A percentile compares a stretch with the other conserved stretches of the same genome.
Evolutionary conservation across 2,113 vertebrate species (phyloP).

Genomic region (Orientallactaga bullata): DNA sequence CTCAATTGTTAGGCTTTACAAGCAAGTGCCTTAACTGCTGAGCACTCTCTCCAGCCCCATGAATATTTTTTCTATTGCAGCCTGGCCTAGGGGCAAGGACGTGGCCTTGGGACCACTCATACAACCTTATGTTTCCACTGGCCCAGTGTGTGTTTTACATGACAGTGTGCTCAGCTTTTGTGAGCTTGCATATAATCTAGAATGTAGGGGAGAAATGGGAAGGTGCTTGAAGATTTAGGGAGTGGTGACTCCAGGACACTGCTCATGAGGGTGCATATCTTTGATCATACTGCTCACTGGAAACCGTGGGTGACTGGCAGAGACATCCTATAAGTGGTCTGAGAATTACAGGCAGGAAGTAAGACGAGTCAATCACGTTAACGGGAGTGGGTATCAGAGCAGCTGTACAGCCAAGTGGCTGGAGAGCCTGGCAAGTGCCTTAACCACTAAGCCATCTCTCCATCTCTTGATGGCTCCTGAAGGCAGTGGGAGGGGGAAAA

Average conservation of each 20-base stretch:
- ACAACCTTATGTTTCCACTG: background rate
- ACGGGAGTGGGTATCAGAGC: background rate
- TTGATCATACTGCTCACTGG: background rate
- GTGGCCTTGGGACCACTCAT: background rate
- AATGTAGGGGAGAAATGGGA: background rate
- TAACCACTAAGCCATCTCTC: too few relatives aligned
- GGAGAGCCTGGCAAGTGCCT: background rate
- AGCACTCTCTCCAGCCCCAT: too few relatives aligned
- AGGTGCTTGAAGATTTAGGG: background rate
- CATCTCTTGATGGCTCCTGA: background rate
- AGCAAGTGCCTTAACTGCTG: too few relatives aligned
- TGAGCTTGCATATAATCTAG: background rate
- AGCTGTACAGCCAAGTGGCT: background rate
- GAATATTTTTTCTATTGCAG: background rate
- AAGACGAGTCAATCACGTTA: background rate
- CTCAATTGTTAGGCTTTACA: too few relatives aligned
- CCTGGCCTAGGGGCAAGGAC: background rate
- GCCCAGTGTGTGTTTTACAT: rapidly evolving
- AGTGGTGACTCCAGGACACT: background rate
- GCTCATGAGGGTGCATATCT: background rate
- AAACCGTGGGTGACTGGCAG: background rate
- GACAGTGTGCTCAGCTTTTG: background rate
- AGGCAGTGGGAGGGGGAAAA: background rate
- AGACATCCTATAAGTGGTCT: background rate
- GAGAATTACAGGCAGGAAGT: background rate